Evolutionary conservation across 2,797 vertebrate species (phyloP).

Genomic region (Pelochelys cantorii): DNA sequence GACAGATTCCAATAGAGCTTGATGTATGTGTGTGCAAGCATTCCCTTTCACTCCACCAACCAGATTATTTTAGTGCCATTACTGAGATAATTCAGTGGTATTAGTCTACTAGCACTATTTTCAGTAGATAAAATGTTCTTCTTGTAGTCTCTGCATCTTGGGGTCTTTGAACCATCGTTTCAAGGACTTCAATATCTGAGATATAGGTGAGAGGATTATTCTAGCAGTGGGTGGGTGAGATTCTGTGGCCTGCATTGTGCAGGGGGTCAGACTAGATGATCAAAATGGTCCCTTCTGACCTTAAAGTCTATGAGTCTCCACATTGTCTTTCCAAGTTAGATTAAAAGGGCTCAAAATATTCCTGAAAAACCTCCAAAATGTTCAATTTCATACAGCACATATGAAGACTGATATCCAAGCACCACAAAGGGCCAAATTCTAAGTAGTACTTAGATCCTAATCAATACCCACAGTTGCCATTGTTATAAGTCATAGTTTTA

Average conservation of each 20-base stretch:
- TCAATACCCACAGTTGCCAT: neutral
- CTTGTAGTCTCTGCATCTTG: no score
- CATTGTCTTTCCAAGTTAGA: neutral
- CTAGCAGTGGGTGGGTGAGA: no score
- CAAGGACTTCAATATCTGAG: no score
- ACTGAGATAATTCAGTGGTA: neutral
- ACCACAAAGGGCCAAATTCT: neutral
- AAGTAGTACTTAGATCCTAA: constrained; percentile 1
- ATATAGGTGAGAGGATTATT: no score
- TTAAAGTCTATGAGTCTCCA: no score
- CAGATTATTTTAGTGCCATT: neutral
- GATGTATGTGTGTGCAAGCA: neutral
- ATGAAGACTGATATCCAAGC: neutral
- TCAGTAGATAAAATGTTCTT: neutral
- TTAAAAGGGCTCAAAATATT: neutral
- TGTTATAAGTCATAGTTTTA: neutral
- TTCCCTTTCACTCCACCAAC: neutral
- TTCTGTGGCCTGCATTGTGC: no score
- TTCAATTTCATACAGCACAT: neutral
- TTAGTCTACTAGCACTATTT: neutral
- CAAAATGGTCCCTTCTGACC: no score
- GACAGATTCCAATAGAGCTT: neutral
- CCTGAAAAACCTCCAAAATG: neutral
- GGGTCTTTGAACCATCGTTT: no score
- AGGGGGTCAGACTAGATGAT: no score